Base-by-base conservation (phyloP, 2,113 vertebrate species). In the Ciconia maguari region DNA sequence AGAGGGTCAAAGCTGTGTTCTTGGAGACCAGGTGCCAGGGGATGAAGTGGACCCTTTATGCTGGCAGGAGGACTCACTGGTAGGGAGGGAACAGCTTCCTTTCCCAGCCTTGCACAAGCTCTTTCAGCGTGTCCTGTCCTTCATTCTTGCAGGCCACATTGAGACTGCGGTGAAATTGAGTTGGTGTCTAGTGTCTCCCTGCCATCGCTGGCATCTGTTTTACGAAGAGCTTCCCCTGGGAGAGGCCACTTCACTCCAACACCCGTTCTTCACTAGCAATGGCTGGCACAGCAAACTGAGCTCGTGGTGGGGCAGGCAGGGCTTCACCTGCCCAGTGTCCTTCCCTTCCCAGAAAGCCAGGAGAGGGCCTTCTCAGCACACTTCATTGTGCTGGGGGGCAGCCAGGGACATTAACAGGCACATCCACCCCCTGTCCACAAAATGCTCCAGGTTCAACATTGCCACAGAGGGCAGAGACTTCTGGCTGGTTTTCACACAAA, bases 251-350 rank as follows among this genome's bases (percentile, higher is more conserved):
- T 66, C n/a, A 36, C 9, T 60, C 26, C 36, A 14, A 72, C 36
- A 52, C 36, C 26, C 6, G 2, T 66, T 71, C 51, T 70, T 85
- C 46, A 29, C 30, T 52, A 62, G 36, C 87, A 85, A 9, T 21
- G 78, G 29, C 41, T 80, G 83, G 48, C 52, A 71, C 44, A 48
- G 29, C 76, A 57, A 83, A 66, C 57, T 0, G 2, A 87, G 36
- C 66, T 93, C 24, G n/a, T 48, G 48, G 55, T 0, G 2, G n/a
- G 42, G 22, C 0, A 0, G n/a, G 27, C 54, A 88, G 68, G 34
- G 32, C 76, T 89, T 86, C 69, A 94, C 83, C 68, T 93, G 83
- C 44, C 48, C 20, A 0, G 1, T 57, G 62, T 92, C 77, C 44
- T 82, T 75, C n/a, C 58, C 51, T 70, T 84, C 38, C 48, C 65